Base-by-base conservation (phyloP, 2,888 invertebrate species). In the Helleia helle region DNA sequence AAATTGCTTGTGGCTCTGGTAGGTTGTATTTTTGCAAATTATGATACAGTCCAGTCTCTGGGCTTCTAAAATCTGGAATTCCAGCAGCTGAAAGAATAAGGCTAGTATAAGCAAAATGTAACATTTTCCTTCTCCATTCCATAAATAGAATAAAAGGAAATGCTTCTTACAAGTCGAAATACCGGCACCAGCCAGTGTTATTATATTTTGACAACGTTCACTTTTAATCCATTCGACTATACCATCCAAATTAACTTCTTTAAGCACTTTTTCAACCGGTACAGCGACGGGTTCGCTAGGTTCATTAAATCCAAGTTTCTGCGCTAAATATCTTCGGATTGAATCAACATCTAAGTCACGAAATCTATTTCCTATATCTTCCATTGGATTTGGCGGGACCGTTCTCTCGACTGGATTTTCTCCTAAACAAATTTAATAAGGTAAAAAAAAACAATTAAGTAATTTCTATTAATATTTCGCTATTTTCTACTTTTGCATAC, bases 131-230 rank as follows among this genome's bases (percentile, higher is more conserved):
- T n/a, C n/a, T n/a, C n/a, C n/a, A n/a, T n/a, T n/a, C n/a, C n/a
- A n/a, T n/a, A n/a, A 36, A 5, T 18, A 24, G 7, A 7, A 25
- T 25, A 12, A 12, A n/a, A 30, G 40, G 40, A 48, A 28, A 27
- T 38, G 18, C 1, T 18, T n/a, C 90, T 89, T 87, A 96, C 96
- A 93, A 34, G 98, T 99, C 1, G 97, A 97, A 61, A 99, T 96
- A 38, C 98, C 98, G 53, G 98, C 98, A 46, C 98, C 98, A 45
- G 96, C 93, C 90, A 99, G 91, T 1, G 96, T 96, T 42, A 98
- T 91, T 41, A 98, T 90, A 56, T 95, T 95, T 65, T 91, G 91
- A 62, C 94, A 93, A 48, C 90, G 88, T 27, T 88, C 88, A 44
- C 88, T 88, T 54, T 91, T 89, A 50, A 97, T 94, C 74, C 93